Evolutionary conservation across 2,888 invertebrate species (phyloP).

Genomic region (Tetheella fluctuosa): DNA sequence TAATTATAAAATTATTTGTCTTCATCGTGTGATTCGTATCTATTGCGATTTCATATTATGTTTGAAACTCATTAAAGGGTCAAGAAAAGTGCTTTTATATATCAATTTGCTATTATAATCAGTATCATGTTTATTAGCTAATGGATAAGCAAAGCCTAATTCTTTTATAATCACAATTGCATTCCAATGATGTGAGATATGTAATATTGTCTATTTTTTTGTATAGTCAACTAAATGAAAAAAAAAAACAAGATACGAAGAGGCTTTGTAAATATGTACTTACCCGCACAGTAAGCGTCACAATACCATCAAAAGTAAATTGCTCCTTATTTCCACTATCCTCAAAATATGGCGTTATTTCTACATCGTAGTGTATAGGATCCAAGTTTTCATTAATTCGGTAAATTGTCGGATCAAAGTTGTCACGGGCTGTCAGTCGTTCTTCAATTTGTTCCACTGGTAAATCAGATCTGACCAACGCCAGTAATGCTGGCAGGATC

Average conservation of each 20-base stretch:
- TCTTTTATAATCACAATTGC: not conserved
- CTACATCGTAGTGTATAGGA: constrained; percentile 80
- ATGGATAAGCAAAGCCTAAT: not conserved
- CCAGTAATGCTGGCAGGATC: constrained; percentile 50
- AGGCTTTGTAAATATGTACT: too few relatives aligned
- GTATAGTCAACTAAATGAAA: too few relatives aligned
- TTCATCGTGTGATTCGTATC: too few relatives aligned
- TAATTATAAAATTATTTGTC: too few relatives aligned
- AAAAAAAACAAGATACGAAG: too few relatives aligned
- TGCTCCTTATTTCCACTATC: constrained; percentile 50
- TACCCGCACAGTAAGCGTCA: constrained; percentile 65
- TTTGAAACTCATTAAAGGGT: not conserved
- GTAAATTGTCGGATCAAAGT: constrained; percentile 44
- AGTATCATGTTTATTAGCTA: not conserved
- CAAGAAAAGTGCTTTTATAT: not conserved
- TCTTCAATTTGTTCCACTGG: constrained; percentile 56
- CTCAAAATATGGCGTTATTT: constrained; percentile 81
- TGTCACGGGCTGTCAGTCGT: constrained; percentile 29
- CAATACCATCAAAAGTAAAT: constrained; percentile 77
- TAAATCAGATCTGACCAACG: constrained; percentile 52
- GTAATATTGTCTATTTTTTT: too few relatives aligned
- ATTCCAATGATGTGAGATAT: too few relatives aligned
- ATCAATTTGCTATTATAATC: not conserved
- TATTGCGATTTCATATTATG: too few relatives aligned
- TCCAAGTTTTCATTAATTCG: constrained; percentile 73